Evolutionary conservation across 2,797 vertebrate species (phyloP), one percentile per base, ranked within the genome.

Genomic region (Onychomys arenicola): DNA sequence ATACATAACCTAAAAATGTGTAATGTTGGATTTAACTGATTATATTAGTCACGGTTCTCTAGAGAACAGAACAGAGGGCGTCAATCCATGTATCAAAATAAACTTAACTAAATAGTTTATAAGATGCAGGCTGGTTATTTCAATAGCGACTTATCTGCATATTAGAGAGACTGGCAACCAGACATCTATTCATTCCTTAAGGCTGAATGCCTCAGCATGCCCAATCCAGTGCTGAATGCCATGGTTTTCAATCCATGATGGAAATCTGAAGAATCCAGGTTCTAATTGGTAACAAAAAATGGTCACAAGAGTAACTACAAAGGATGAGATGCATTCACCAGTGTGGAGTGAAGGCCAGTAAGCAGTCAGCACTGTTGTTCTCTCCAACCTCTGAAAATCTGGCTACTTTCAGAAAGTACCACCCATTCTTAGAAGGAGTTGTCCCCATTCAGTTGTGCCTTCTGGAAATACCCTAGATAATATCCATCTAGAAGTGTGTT

Each of bases 401-500:
- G 14, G 27, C 6, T 63, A 25, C 37, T 29, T 14, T 61, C 7
- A 5, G 13, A 83, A 61, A 23, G 25, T 6, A 9, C 37, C 29
- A 16, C 37, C n/a, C 13, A 83, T 37, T 32, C 57, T 63, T 59
- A 4, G 25, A 29, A 37, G 25, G n/a, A 40, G 2, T 17, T 23
- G 21, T 55, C 9, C n/a, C 23, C n/a, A 25, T 59, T 59, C 23
- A 82, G 23, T 27, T 40, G 12, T 82, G 57, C 23, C 13, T 61
- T 37, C 57, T 37, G 29, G 25, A 83, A 63, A 29, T 83, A 61
- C 14, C 37, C 13, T 83, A 10, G 17, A 0, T 57, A 7, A 63
- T 25, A 52, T 6, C 19, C 19, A n/a, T 32, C 5, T 25, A 49
- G 32, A 67, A n/a, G 2, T 0, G 9, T 23, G 2, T 3, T 43